Percentiles rank a stretch among this genome's conserved stretches.
These are phyloP conservation scores for Mugil cephalus DNA, from an alignment of 2,113 vertebrate species.

Conservation along the genomic window DNA sequence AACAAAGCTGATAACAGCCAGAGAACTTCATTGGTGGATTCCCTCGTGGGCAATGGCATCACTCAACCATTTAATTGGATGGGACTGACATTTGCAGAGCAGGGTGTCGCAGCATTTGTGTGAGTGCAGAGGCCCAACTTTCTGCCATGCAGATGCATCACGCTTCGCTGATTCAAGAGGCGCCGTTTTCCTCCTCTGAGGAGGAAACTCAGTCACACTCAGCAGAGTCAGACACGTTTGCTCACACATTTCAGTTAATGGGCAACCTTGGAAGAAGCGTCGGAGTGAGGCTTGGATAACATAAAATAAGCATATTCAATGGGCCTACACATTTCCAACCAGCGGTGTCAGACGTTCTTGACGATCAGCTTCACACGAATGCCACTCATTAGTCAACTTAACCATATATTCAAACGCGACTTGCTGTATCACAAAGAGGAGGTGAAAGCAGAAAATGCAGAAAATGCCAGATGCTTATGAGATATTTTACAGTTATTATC, in stretches of 20 bases:
- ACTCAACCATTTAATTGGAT: constrained; percentile 78
- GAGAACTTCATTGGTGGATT: constrained; percentile 62
- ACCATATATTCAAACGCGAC: constrained; percentile 70
- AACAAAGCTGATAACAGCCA: constrained; percentile 62
- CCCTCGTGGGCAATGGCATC: constrained; percentile 68
- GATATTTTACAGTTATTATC: constrained; percentile 1
- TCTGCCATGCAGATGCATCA: constrained; percentile 64
- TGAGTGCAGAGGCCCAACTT: constrained; percentile 58
- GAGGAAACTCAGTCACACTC: constrained; percentile 49
- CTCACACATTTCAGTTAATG: constrained; percentile 69
- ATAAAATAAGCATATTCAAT: constrained; percentile 78
- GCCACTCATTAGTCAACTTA: constrained; percentile 73
- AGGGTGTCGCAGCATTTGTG: constrained; percentile 71
- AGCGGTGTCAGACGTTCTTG: constrained; percentile 31
- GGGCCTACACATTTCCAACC: constrained; percentile 41
- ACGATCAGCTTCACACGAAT: constrained; percentile 72
- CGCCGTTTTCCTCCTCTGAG: constrained; percentile 27
- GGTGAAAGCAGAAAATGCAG: too few relatives aligned
- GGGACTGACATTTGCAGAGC: constrained; percentile 79
- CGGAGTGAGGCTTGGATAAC: constrained; percentile 51
- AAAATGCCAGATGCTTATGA: constrained; percentile 39
- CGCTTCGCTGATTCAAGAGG: constrained; percentile 64
- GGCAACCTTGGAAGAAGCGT: constrained; percentile 61
- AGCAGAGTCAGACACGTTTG: constrained; percentile 33
- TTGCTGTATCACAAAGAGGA: constrained; percentile 60